Conservation (phyloP, 2,797 vertebrate species). For the Calcarius lapponicus region DNA sequence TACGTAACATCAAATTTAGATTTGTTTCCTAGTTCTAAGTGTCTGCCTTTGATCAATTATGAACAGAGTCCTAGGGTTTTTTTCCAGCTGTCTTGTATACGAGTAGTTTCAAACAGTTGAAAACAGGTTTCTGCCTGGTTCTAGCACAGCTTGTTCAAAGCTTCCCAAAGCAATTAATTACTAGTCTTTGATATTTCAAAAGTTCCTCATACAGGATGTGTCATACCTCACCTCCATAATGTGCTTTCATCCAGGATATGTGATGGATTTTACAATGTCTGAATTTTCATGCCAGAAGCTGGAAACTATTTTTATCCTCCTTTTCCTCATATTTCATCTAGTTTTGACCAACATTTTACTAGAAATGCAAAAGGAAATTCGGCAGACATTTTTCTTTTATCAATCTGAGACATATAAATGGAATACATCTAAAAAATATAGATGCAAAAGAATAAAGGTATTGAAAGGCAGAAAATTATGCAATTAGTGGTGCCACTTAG, state of each 20-base stretch:
- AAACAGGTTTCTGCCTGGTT: neutral
- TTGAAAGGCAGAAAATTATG: neutral
- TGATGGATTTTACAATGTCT: neutral
- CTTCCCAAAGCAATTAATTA: neutral
- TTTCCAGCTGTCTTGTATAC: neutral
- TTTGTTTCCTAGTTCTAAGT: neutral
- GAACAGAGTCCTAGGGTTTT: neutral
- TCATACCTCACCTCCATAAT: fast-evolving
- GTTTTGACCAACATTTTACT: neutral
- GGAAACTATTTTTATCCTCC: neutral
- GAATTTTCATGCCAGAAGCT: neutral
- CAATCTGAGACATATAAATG: neutral
- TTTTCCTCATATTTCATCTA: neutral
- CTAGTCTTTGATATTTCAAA: neutral
- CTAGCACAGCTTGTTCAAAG: neutral
- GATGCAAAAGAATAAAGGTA: neutral
- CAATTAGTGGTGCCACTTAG: neutral
- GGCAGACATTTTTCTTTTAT: neutral
- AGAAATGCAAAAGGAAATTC: neutral
- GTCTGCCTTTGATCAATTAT: neutral
- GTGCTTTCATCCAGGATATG: neutral
- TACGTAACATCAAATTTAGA: neutral
- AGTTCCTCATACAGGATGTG: neutral
- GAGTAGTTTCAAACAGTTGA: neutral
- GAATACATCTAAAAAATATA: neutral